Conservation (phyloP, 92 coral and sea anemone species). For the Phenganax stokvisi region DNA sequence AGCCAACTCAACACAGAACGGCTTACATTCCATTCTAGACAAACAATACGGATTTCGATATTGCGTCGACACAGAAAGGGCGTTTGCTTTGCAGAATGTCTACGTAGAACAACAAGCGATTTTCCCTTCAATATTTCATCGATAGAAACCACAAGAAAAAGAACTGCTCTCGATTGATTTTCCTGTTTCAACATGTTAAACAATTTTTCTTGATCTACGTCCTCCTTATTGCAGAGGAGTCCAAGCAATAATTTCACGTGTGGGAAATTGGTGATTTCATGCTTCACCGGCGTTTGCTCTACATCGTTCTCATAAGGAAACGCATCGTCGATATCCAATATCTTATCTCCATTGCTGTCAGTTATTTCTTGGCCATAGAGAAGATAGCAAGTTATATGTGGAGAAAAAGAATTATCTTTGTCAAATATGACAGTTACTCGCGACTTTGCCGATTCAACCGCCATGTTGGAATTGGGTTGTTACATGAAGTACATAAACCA, state of each 20-base stretch:
- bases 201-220: not conserved
- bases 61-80: not conserved
- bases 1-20: not conserved
- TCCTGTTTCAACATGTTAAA: conserved; percentile 6
- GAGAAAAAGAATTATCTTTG: conserved; percentile 3
- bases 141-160: not conserved
- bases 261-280: not conserved
- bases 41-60: conserved; percentile 9
- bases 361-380: conserved; percentile 1
- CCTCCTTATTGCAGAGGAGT: not conserved
- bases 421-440: conserved; percentile 11
- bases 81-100: not conserved
- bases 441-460: not conserved
- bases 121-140: not conserved
- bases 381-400: not conserved
- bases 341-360: conserved; percentile 15
- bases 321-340: not conserved
- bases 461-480: not conserved
- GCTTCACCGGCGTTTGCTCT: not conserved
- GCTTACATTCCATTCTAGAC: conserved; percentile 19
- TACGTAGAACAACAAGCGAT: not conserved
- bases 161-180: not conserved
- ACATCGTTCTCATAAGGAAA: not conserved
- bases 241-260: not conserved
- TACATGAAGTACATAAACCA: not conserved